Base-by-base conservation (phyloP, 2,113 vertebrate genomes). In the Trogon melanurus region DNA sequence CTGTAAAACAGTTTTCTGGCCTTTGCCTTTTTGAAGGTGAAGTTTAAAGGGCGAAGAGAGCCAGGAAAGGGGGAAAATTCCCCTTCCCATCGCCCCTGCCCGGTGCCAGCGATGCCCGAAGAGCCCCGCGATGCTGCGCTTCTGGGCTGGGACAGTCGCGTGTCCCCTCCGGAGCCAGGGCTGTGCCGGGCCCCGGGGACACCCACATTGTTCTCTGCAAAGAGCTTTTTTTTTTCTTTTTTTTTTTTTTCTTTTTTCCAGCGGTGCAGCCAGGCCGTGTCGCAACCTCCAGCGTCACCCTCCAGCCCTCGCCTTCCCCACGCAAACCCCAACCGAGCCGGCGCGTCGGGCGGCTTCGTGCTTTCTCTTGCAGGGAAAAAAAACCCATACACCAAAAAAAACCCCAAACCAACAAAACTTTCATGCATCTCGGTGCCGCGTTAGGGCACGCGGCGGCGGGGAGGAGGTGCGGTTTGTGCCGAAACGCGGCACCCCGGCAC, bases 131-230 rank as follows among this genome's bases (percentile, higher is more conserved):
- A 3, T 4, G 67, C 72, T n/a, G 57, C 48, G 1, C 1, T 3
- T 18, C 9, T 13, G 38, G 57, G 5, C 62, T 29, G 76, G 61
- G 10, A 13, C 9, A 4, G 58, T 60, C 8, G 0, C 1, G 0
- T 2, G 47, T 20, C 45, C 61, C n/a, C 25, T 47, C 30, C 1
- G 0, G 47, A 45, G 47, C 61, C 45, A 4, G 29, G 16, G 16
- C 0, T 27, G 48, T 50, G 25, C 75, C 26, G 2, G 20, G 13
- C 2, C 66, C 76, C 22, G 2, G 36, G 34, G 26, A 38, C 5
- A 2, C 29, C 13, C 36, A 0, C 74, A 15, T 5, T 21, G 32
- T 2, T 57, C 88, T 8, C 61, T 12, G 44, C 62, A 25, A 58
- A 14, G 22, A 3, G 3, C 4, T 48, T n/a, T 9, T 27, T 32